Evolutionary conservation across 2,797 vertebrate genomes (phyloP).

Genomic region (Tenualosa ilisha): DNA sequence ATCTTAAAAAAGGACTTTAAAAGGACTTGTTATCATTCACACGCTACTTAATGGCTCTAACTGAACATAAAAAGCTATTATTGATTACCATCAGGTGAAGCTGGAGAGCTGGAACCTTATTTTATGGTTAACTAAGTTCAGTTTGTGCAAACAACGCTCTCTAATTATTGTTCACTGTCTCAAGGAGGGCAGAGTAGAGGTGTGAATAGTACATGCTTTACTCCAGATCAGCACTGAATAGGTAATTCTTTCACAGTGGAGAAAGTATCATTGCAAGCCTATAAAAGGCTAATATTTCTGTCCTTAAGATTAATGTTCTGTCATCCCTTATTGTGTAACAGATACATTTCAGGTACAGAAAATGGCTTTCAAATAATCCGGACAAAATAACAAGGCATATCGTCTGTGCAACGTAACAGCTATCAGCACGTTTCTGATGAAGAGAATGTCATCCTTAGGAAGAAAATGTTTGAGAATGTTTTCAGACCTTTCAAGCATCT

Average conservation of each 20-base stretch:
- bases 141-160: conserved; percentile 43
- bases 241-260: conserved; percentile 52
- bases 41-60: not conserved
- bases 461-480: conserved; percentile 40
- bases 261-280: conserved; percentile 22
- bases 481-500: conserved; percentile 53
- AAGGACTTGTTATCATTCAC: not conserved
- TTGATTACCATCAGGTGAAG: not conserved
- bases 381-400: not conserved
- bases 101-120: conserved; percentile 29
- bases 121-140: conserved; percentile 50
- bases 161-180: conserved; percentile 29
- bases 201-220: conserved; percentile 43
- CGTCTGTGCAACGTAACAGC: conserved; percentile 7
- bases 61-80: not conserved
- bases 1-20: not conserved
- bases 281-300: not conserved
- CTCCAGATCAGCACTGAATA: conserved; percentile 54
- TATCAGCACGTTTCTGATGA: not conserved
- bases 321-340: not conserved
- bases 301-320: conserved; percentile 11
- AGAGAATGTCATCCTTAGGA: not conserved
- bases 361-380: not conserved
- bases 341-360: not conserved
- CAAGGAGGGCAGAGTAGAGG: conserved; percentile 32